Evolutionary conservation across 2,113 vertebrate genomes (phyloP), one percentile per base, ranked within the genome.

Genomic region (Carassius carassius): DNA sequence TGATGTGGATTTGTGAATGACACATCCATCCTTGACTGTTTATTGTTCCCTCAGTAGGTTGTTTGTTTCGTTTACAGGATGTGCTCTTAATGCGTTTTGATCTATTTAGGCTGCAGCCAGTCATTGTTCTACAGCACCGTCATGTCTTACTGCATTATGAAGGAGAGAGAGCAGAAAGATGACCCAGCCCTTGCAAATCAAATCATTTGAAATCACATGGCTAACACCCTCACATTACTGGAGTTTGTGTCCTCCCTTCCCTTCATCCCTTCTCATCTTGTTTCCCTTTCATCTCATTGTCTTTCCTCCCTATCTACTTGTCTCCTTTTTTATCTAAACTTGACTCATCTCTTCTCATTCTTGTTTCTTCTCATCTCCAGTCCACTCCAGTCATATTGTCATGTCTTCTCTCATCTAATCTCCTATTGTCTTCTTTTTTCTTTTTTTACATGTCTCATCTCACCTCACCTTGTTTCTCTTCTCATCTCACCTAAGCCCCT

Each of bases 161-260:
- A n/a, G n/a, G 23, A 76, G 47, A 51, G 73, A 29, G 51, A 19
- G 25, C 11, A 58, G 49, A 78, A 58, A 37, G 51, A 60, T 78
- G 17, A 60, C 60, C 12, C 25, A 76, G 14, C 49, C 16, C 37
- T 54, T 76, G 25, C 49, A 51, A 56, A 76, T 76, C 49, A 5
- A 76, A 56, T 76, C 3, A 54, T 32, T 76, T 16, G 14, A 76
- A 54, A 76, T 76, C 49, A 54, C 74, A 51, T 19, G 74, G 16
- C 49, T 76, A 56, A 76, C 74, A 76, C 23, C 16, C 74, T 51
- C 29, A 16, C 73, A 54, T 76, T 54, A 29, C 73, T 51, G 47
- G 8, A 76, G 23, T 76, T 29, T 54, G 11, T 76, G 44, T 76
- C 47, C 73, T 78, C 75, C 19, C 29, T 11, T 19, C 25, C 51